phyloP scores from a whole-genome alignment of 1,140 invertebrate genomes.

The Megathymus violae region DNA sequence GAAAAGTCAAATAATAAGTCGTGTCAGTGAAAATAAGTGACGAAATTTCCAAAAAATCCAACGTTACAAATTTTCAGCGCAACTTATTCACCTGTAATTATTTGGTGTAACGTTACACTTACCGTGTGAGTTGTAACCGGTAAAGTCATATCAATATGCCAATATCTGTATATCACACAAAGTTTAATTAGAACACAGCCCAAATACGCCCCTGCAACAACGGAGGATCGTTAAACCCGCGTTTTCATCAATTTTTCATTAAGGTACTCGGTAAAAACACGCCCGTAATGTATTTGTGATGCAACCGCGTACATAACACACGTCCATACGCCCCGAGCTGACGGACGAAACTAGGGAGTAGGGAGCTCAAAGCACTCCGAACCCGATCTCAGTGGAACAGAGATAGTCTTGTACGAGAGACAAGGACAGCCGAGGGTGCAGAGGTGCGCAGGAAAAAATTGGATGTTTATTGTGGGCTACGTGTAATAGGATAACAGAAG shows the following conservation, averaged over 20 bases:
- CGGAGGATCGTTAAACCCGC: conserved; percentile 52
- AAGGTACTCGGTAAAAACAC: conserved; percentile 65
- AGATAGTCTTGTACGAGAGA: conserved; percentile 48
- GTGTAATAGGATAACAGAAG: conserved; percentile 78
- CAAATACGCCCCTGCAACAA: conserved; percentile 43
- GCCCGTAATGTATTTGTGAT: conserved; percentile 50
- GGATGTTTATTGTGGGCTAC: conserved; percentile 80
- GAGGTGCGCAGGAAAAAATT: conserved; percentile 82
- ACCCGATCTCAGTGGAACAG: conserved; percentile 56
- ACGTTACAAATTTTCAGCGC: conserved; percentile 41
- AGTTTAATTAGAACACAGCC: conserved; percentile 60
- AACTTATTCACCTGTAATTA: conserved; percentile 59
- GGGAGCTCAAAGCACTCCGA: conserved; percentile 61
- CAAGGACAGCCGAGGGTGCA: conserved; percentile 60
- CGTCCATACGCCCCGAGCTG: conserved; percentile 56
- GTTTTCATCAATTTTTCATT: conserved; percentile 75
- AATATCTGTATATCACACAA: conserved; percentile 54
- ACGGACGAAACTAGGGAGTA: conserved; percentile 67
- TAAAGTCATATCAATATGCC: conserved; percentile 54
- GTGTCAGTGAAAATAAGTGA: not conserved
- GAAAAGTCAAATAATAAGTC: conserved; percentile 1
- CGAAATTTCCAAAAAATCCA: not conserved
- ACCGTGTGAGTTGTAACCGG: conserved; percentile 52
- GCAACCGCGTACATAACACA: conserved; percentile 38
- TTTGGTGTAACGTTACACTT: conserved; percentile 50